Evolutionary conservation across 1,140 invertebrate genomes (phyloP).

Genomic region (Leptopilina clavipes): DNA sequence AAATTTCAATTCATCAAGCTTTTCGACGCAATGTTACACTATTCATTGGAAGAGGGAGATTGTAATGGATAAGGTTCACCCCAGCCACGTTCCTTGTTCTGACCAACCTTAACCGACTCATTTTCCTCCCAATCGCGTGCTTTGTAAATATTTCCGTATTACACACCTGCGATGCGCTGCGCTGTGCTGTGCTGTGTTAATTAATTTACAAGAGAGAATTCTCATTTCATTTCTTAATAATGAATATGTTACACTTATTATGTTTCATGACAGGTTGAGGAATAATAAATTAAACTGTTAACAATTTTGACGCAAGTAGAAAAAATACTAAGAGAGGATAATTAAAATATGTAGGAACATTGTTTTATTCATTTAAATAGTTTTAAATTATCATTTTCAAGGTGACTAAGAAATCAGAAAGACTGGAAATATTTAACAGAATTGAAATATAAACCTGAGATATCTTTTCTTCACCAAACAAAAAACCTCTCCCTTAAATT

Average conservation of each 20-base stretch:
- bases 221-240: neutral
- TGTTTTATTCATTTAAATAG: too few relatives aligned
- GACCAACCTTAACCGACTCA: neutral
- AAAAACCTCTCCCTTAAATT: too few relatives aligned
- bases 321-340: too few relatives aligned
- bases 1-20: neutral
- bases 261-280: neutral
- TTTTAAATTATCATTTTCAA: too few relatives aligned
- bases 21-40: neutral
- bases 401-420: too few relatives aligned
- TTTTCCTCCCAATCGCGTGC: neutral
- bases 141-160: conserved; percentile 2
- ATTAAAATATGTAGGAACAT: too few relatives aligned
- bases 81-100: neutral
- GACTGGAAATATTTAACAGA: too few relatives aligned
- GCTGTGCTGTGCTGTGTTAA: neutral
- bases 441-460: too few relatives aligned
- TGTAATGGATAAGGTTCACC: neutral
- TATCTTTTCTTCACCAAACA: too few relatives aligned
- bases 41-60: neutral
- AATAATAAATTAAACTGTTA: too few relatives aligned
- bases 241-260: neutral
- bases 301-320: too few relatives aligned
- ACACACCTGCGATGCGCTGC: neutral
- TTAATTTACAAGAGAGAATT: neutral